A percentile compares a stretch with the other conserved stretches of the same genome.
Evolutionary conservation across 2,888 invertebrate genomes (phyloP).

Genomic region (Diaprepes abbreviatus): DNA sequence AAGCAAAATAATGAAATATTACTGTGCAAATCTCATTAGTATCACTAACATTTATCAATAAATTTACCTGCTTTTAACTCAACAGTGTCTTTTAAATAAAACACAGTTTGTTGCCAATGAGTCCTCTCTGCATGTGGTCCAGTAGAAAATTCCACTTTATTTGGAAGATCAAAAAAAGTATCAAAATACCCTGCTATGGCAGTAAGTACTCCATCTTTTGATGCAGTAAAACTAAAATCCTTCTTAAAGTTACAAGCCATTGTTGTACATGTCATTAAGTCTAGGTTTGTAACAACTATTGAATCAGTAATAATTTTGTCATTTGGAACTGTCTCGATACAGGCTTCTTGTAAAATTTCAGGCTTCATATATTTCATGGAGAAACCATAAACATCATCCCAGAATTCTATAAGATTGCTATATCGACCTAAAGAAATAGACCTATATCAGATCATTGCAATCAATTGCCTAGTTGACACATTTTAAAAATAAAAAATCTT

Average conservation of each 20-base stretch:
- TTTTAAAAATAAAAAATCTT: no score
- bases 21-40: no score
- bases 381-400: constrained; percentile 95
- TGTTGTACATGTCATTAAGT: constrained; percentile 81
- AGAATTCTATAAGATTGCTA: constrained; percentile 82
- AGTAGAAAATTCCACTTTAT: constrained; percentile 81
- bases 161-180: constrained; percentile 83
- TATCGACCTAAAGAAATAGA: constrained; percentile 76
- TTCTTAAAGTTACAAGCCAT: constrained; percentile 81
- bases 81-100: constrained; percentile 83
- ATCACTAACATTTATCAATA: background rate
- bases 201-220: constrained; percentile 78
- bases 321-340: constrained; percentile 76
- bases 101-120: constrained; percentile 96
- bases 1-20: no score
- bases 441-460: no score
- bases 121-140: constrained; percentile 82
- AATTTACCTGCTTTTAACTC: constrained; percentile 75
- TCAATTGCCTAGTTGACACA: no score
- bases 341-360: constrained; percentile 85
- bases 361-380: constrained; percentile 93
- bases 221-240: constrained; percentile 77
- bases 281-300: constrained; percentile 77
- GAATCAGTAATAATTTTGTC: constrained; percentile 78
- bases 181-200: constrained; percentile 94